Evolutionary conservation across 2,888 invertebrate genomes (phyloP), one percentile per base, ranked within the genome.

Genomic region (Ormyrus pomaceus): DNA sequence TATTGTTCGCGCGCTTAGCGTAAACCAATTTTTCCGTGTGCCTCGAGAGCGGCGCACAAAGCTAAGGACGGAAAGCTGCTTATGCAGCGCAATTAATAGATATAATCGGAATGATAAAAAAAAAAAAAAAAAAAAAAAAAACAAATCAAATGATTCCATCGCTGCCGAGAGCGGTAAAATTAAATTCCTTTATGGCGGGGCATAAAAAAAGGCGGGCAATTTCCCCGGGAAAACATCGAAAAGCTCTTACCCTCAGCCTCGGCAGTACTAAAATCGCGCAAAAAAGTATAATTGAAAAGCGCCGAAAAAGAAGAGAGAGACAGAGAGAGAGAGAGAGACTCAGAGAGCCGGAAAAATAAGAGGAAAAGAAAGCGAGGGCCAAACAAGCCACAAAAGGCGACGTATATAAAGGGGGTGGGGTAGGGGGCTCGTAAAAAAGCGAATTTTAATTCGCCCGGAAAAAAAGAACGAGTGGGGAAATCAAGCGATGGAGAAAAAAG

Each of bases 371-470:
- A 70, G 56, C 64, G 19, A 34, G 50, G 61, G 55, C 72, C 79
- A 82, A 82, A 73, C 69, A 77, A 80, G 73, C 80, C 73, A 80
- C 80, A 80, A 77, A 80, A 74, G 62, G 45, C 46, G 73, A 5
- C 64, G 66, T 10, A 11, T 45, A 69, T 51, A 76, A 50, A 82
- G 68, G 48, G 65, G 46, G 11, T 11, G 55, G 64, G 53, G 11
- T 53, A 19, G 19, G 45, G 0, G 55, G 19, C 72, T 51, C 61
- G 75, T 72, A 64, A 81, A 77, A 69, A 79, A 79, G 72, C 71
- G 74, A 75, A 79, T 80, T 74, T 80, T 77, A 82, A 79, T 80
- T 81, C 74, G 77, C 48, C 55, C 3, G 46, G 73, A 55, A 13
- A 71, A 48, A 6, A 51, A 72, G 58, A 9, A 61, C 10, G 70